Evolutionary conservation across 2,888 invertebrate genomes (phyloP), one percentile per base, ranked within the genome.

Genomic region (Andrena chrysosceles): DNA sequence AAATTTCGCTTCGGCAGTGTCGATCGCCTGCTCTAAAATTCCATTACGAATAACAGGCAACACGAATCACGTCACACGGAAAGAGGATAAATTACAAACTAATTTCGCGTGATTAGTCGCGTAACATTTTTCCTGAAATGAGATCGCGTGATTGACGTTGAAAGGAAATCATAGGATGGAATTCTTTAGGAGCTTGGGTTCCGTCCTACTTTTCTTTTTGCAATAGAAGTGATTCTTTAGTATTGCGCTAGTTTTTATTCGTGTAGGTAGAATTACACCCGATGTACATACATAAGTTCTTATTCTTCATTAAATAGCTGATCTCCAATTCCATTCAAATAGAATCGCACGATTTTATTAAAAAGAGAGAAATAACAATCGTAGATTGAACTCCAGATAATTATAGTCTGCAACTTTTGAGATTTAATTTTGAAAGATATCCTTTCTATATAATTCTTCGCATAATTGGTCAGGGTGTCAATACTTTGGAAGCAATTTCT

Each of bases 11-110:
- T 13, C 33, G 63, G 6, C 52, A 69, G 48, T 42, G 66, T 73
- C n/a, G 59, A 77, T 42, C 48, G 42, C 29, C 23, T 31, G 26
- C 63, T 73, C 26, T 77, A 74, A 83, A 83, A 81, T 81, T 83
- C 67, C 70, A 70, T 71, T 67, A 68, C 68, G 33, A 74, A 29
- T 68, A 59, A 62, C 33, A 31, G 67, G n/a, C 49, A 68, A 48
- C 13, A 16, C 42, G 54, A 33, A n/a, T 60, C n/a, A 60, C 31
- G 31, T 31, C n/a, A 7, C 31, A 26, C n/a, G 6, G 31, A 60
- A 33, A 60, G 31, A 60, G 33, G 31, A 33, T n/a, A 31, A 31
- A 60, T 31, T 60, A 31, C 3, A 31, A 26, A 31, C n/a, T n/a
- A 60, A 60, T 60, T 60, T 31, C 31, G 31, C n/a, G 31, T 31